Evolutionary conservation across 1,140 invertebrate genomes (phyloP), one percentile per base, ranked within the genome.

Genomic region (Drosophila watanabei): DNA sequence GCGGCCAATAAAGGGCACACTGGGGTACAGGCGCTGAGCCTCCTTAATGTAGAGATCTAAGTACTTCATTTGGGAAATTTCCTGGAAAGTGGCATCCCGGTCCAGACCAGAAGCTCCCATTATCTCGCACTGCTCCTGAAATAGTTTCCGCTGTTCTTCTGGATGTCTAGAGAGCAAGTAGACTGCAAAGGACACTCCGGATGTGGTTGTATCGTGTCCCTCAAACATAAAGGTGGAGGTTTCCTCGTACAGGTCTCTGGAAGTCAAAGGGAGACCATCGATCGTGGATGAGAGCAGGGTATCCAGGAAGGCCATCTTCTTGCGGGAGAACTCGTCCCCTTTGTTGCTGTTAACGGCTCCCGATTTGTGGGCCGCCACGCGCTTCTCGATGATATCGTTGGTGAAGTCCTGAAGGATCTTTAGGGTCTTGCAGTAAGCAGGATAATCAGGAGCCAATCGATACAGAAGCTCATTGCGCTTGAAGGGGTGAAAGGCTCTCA

Each of bases 201-300:
- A 91, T 2, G 92, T 79, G 5, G 93, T 94, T 7, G 93, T 94
- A 57, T 94, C 93, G 61, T 94, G 93, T 32, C 93, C 93, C 94
- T 96, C 95, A 92, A 95, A 96, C 95, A 96, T 96, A 75, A 96
- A 96, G 4, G 96, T 96, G 66, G 96, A 95, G 11, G 95, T 95
- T 92, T 96, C 95, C 82, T 96, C 95, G 69, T 94, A 93, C 37
- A 97, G 95, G 79, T 96, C 95, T 33, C 94, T 87, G 62, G 96
- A 94, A 0, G 94, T 95, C 45, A 97, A 86, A 0, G 93, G 85
- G 24, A 95, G 94, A 11, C 94, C 93, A 59, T 96, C 94, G 57
- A 94, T 93, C 13, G 85, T 80, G 58, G 94, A 93, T 20, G 82
- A 91, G 8, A 93, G 63, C 35, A 92, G 69, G n/a, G 75, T 90